phyloP scores from a whole-genome alignment of 2,888 invertebrate species.

The Eudasyphora cyanicolor region DNA sequence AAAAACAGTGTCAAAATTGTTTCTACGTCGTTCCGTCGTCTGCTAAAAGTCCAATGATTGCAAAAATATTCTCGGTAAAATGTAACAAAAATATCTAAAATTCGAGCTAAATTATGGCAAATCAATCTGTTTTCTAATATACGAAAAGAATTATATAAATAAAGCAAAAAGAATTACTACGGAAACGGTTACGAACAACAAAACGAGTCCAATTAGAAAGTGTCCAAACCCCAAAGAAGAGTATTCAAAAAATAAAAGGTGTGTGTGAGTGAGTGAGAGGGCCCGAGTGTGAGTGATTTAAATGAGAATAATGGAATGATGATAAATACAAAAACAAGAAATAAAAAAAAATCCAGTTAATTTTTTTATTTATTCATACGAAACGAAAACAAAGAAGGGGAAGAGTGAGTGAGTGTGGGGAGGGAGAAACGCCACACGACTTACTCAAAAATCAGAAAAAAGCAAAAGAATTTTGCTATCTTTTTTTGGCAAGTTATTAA shows the following conservation, averaged over 20 bases:
- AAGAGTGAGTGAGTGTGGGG: too few species aligned
- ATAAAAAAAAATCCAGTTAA: constrained; percentile 42
- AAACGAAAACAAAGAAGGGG: constrained; percentile 31
- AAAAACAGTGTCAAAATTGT: constrained; percentile 58
- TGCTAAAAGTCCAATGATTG: constrained; percentile 26
- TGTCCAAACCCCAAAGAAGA: constrained; percentile 41
- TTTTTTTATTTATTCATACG: constrained; percentile 22
- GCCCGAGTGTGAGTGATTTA: constrained; percentile 24
- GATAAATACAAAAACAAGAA: constrained; percentile 42
- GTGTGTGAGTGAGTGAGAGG: constrained; percentile 47
- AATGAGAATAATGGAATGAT: constrained; percentile 39
- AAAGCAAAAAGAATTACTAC: not conserved
- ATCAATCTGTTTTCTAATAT: not conserved
- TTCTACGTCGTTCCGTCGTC: constrained; percentile 57
- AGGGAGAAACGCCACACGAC: too few species aligned
- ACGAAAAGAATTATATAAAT: not conserved
- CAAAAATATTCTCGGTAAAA: constrained; percentile 40
- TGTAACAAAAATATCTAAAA: constrained; percentile 16
- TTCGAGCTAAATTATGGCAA: not conserved
- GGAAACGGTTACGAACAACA: constrained; percentile 1
- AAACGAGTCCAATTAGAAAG: constrained; percentile 51
- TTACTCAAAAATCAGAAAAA: not conserved
- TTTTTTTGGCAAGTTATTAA: constrained; percentile 28
- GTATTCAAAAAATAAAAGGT: constrained; percentile 27
- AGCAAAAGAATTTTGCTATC: not conserved